Percentiles rank a stretch among this genome's conserved stretches.
Conservation (phyloP, 2,888 invertebrate species). For the Melieria omissa region DNA sequence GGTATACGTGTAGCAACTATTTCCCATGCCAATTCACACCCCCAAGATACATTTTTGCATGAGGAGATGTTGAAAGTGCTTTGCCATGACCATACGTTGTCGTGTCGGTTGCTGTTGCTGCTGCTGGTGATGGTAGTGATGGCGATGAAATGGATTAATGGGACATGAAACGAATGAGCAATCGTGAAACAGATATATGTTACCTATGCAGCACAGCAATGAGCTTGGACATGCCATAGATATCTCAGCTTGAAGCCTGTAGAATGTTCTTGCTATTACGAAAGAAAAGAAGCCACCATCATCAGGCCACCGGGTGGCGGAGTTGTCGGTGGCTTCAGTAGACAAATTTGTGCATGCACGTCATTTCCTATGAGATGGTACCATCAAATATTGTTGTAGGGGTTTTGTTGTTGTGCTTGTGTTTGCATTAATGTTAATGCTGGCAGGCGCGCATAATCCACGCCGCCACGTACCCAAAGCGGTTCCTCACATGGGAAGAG, state of each 20-base stretch:
- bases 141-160: constrained; percentile 25
- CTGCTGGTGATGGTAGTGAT: constrained; percentile 28
- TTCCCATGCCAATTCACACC: constrained; percentile 57
- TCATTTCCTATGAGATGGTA: constrained; percentile 41
- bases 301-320: not conserved
- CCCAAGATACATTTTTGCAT: constrained; percentile 58
- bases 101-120: constrained; percentile 41
- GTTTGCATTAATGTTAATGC: constrained; percentile 45
- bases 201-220: no score
- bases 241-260: no score
- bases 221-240: no score
- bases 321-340: constrained; percentile 1
- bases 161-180: not conserved
- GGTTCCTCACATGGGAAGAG: no score
- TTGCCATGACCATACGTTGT: no score
- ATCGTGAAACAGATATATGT: no score
- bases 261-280: no score
- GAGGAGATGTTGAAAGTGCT: not conserved
- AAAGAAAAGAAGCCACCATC: no score
- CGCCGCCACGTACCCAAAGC: no score
- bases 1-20: not conserved
- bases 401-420: constrained; percentile 24
- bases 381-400: constrained; percentile 11
- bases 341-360: constrained; percentile 20
- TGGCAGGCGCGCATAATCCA: constrained; percentile 32